Base-by-base conservation (phyloP, 2,888 invertebrate genomes). In the Congeria kusceri region DNA sequence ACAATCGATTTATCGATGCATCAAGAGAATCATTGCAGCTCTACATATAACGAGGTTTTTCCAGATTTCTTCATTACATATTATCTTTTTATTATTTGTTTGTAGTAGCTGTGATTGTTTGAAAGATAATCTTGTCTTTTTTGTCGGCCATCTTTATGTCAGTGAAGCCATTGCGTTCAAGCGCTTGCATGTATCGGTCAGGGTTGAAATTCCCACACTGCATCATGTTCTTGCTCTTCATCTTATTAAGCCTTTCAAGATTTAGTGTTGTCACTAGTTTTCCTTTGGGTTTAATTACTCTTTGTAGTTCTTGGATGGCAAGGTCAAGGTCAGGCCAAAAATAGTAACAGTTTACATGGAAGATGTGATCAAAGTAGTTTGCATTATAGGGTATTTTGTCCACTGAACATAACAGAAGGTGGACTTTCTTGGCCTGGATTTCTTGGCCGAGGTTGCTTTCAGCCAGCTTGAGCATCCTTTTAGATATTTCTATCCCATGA, bases 271-370 rank as follows among this genome's bases (percentile, higher is more conserved):
- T 82, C 13, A 92, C 81, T 87, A 92, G 88, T 0, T 77, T 7
- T 3, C 85, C 84, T 7, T 85, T 85, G 7, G 89, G 89, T 78
- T 89, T 89, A 83, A 92, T 88, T 5, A 92, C 91, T n/a, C 91
- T 80, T 27, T 86, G 73, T 0, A 92, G 74, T 67, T 91, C 91
- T 49, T 64, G 49, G n/a, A 79, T 70, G 9, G 84, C 85, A 0
- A 27, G 39, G 23, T 83, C 68, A 74, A 87, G 69, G 61, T 88
- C 84, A 7, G 86, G 85, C 92, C 92, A 92, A 76, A 91, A 92
- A 77, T 91, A 91, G 85, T 87, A 92, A 72, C 87, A 88, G 80
- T 92, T 91, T 27, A 78, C 79, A 75, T 92, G 92, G 74, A 89
- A 92, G 29, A 90, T 86, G 11, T 86, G 68, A 58, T 92, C 87